Percentiles rank a stretch among this genome's conserved stretches.
phyloP scores from a whole-genome alignment of 2,113 vertebrate genomes.

The Pyxicephalus adspersus region DNA sequence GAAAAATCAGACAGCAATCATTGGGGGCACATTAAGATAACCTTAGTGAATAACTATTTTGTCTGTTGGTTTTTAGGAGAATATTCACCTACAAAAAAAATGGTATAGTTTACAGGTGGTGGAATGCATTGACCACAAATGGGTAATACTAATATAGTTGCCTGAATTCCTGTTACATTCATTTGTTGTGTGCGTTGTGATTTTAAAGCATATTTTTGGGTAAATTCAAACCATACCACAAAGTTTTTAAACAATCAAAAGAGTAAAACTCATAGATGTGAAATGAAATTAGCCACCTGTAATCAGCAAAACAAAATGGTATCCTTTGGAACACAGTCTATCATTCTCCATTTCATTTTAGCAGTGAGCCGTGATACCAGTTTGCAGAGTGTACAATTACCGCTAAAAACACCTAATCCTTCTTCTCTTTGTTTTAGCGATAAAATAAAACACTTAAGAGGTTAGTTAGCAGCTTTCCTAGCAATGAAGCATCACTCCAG shows the following conservation, averaged over 20 bases:
- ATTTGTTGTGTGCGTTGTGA: no score
- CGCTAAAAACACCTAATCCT: slow-evolving; percentile 65
- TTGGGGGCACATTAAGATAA: no score
- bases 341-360: slow-evolving; percentile 55
- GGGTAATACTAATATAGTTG: no score
- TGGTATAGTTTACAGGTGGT: no score
- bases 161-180: no score
- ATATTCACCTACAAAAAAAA: no score
- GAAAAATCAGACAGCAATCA: no score
- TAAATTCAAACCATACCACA: no score
- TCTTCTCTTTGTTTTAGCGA: slow-evolving; percentile 75
- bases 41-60: no score
- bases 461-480: slow-evolving; percentile 68
- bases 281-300: slow-evolving; percentile 38
- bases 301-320: slow-evolving; percentile 37
- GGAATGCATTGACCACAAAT: no score
- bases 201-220: no score
- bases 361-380: slow-evolving; percentile 57
- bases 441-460: slow-evolving; percentile 72
- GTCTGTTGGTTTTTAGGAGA: no score
- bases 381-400: slow-evolving; percentile 66
- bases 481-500: slow-evolving; percentile 75
- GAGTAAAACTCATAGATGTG: slow-evolving; percentile 17
- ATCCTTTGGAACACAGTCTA: slow-evolving; percentile 44
- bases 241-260: slow-evolving; percentile 1